Conservation (phyloP, 2,113 vertebrate species). For the Semicossyphus pulcher region DNA sequence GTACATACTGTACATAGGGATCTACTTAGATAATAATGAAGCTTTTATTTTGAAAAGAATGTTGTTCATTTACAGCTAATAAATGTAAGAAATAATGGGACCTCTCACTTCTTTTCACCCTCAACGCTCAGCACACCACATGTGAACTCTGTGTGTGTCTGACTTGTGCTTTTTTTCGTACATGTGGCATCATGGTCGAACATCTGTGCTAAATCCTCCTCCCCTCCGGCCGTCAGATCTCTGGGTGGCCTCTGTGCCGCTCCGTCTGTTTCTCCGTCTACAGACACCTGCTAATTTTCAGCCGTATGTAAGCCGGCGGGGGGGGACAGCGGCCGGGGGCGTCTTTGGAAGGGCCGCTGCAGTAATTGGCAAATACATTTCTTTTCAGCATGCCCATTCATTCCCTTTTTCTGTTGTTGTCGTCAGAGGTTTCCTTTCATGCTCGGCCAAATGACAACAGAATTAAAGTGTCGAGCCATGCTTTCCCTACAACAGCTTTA, state of each 20-base stretch:
- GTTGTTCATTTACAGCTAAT: not conserved
- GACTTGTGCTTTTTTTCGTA: slow-evolving; percentile 14
- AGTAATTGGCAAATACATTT: slow-evolving; percentile 82
- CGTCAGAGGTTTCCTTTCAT: slow-evolving; percentile 75
- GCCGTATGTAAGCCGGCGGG: slow-evolving; percentile 62
- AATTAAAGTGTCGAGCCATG: slow-evolving; percentile 68
- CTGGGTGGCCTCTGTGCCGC: slow-evolving; percentile 73
- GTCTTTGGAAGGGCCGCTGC: slow-evolving; percentile 56
- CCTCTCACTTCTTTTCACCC: not conserved
- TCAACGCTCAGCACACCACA: slow-evolving; percentile 13
- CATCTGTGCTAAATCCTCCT: slow-evolving; percentile 62
- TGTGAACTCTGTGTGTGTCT: slow-evolving; percentile 45
- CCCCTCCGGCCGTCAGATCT: slow-evolving; percentile 24
- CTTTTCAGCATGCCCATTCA: slow-evolving; percentile 69
- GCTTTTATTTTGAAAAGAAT: slow-evolving; percentile 13
- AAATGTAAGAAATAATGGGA: slow-evolving; percentile 1
- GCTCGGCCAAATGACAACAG: slow-evolving; percentile 81
- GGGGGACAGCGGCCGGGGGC: slow-evolving; percentile 58
- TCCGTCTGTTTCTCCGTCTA: slow-evolving; percentile 66
- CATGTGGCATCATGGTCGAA: slow-evolving; percentile 59
- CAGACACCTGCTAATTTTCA: slow-evolving; percentile 85
- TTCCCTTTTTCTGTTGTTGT: slow-evolving; percentile 63
- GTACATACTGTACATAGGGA: too few species aligned
- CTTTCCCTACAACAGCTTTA: slow-evolving; percentile 75
- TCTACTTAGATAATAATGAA: too few species aligned